Conservation (phyloP, 2,888 invertebrate genomes). For the Lobophora halterata region DNA sequence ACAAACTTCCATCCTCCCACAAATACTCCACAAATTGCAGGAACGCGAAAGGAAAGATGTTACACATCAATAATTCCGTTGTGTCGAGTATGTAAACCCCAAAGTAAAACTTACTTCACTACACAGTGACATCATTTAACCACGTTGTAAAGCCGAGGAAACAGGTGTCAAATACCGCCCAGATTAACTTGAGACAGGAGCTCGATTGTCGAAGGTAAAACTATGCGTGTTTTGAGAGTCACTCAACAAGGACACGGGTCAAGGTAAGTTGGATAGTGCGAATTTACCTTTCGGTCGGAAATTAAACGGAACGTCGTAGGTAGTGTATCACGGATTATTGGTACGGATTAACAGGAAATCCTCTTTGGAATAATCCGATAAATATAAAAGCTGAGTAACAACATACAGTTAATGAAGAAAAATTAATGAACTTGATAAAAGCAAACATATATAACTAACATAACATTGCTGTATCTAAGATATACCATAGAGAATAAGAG, state of each 20-base stretch:
- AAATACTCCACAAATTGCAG: too few relatives aligned
- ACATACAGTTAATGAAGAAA: too few relatives aligned
- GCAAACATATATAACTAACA: too few relatives aligned
- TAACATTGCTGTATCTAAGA: too few relatives aligned
- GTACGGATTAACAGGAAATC: constrained; percentile 47
- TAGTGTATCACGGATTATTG: constrained; percentile 53
- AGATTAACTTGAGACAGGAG: constrained; percentile 34
- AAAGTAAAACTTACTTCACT: constrained; percentile 15
- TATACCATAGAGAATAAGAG: too few relatives aligned
- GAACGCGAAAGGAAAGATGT: too few relatives aligned
- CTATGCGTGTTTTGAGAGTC: constrained; percentile 14
- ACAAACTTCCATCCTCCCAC: too few relatives aligned
- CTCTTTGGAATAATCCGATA: constrained; percentile 28
- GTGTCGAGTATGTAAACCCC: neutral
- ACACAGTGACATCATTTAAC: constrained; percentile 26
- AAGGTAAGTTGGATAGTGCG: constrained; percentile 40
- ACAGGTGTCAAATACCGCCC: constrained; percentile 46
- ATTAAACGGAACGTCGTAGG: constrained; percentile 45
- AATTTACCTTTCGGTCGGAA: constrained; percentile 48
- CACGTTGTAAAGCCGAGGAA: constrained; percentile 40
- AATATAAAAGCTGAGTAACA: too few relatives aligned
- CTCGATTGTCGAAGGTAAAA: constrained; percentile 24
- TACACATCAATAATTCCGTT: too few relatives aligned
- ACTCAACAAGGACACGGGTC: constrained; percentile 35
- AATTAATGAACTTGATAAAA: too few relatives aligned